Evolutionary conservation across 2,797 vertebrate species (phyloP).

Genomic region (Mionectes olivaceus): DNA sequence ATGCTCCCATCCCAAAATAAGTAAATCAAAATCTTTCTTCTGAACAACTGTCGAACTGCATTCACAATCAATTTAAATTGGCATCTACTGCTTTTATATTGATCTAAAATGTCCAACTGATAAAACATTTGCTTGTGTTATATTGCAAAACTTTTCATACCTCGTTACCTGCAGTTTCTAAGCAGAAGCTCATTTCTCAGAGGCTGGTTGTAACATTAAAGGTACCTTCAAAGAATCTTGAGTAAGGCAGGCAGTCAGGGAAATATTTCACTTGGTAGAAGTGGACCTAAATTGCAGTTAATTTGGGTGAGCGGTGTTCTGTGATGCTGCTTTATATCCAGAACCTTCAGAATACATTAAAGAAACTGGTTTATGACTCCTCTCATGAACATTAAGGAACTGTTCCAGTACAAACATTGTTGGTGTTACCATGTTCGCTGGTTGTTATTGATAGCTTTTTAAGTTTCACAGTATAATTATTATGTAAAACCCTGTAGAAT

Average conservation of each 20-base stretch:
- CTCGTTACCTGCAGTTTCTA: not conserved
- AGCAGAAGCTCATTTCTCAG: not conserved
- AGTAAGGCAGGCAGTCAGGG: not conserved
- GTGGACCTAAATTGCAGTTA: not conserved
- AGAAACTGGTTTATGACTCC: not conserved
- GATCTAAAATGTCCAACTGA: not conserved
- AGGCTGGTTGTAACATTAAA: not conserved
- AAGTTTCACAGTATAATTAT: not conserved
- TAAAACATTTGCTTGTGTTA: not conserved
- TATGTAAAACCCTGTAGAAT: not conserved
- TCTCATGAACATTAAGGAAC: not conserved
- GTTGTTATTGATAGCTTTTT: not conserved
- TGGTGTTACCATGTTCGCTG: not conserved
- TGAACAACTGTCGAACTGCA: not conserved
- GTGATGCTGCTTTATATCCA: not conserved
- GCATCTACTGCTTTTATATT: not conserved
- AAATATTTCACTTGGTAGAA: not conserved
- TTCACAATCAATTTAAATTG: not conserved
- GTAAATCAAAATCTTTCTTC: conserved; percentile 12
- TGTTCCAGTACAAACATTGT: not conserved
- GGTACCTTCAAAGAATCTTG: not conserved
- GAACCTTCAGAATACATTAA: not conserved
- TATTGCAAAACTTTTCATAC: not conserved
- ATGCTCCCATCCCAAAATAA: not conserved
- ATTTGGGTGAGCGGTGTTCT: not conserved